Conservation (phyloP, 1,140 invertebrate species). For the Zaprionus inermis region DNA sequence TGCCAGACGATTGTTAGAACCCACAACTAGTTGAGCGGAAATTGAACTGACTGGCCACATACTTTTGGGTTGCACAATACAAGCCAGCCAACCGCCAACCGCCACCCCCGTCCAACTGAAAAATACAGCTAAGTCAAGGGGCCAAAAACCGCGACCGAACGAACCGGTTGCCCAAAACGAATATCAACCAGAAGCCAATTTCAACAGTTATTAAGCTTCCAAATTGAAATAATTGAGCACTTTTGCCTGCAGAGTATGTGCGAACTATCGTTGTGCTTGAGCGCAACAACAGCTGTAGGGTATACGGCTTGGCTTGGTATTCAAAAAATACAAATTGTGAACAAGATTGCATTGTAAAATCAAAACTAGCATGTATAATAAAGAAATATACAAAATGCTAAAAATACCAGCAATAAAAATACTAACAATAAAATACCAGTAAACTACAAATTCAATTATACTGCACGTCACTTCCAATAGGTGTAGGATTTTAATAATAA, state of each 20-base stretch:
- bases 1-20: background rate
- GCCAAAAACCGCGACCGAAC: too few relatives aligned
- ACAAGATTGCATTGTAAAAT: too few relatives aligned
- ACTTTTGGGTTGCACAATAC: background rate
- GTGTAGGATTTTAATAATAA: too few relatives aligned
- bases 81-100: too few relatives aligned
- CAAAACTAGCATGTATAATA: too few relatives aligned
- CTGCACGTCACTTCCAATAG: too few relatives aligned
- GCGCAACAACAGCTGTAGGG: background rate
- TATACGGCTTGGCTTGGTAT: background rate
- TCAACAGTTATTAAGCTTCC: conserved; percentile 18
- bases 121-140: too few relatives aligned
- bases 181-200: conserved; percentile 32
- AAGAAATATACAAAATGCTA: too few relatives aligned
- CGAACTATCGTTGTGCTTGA: background rate
- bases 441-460: too few relatives aligned
- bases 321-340: background rate
- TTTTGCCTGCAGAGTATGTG: background rate
- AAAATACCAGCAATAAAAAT: too few relatives aligned
- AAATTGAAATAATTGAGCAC: conserved; percentile 13
- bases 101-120: too few relatives aligned
- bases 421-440: too few relatives aligned
- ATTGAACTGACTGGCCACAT: background rate
- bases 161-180: conserved; percentile 26
- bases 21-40: conserved; percentile 1